These are phyloP conservation scores for Oreotrochilus melanogaster DNA, from an alignment of 2,113 vertebrate species.

Conservation along the genomic window DNA sequence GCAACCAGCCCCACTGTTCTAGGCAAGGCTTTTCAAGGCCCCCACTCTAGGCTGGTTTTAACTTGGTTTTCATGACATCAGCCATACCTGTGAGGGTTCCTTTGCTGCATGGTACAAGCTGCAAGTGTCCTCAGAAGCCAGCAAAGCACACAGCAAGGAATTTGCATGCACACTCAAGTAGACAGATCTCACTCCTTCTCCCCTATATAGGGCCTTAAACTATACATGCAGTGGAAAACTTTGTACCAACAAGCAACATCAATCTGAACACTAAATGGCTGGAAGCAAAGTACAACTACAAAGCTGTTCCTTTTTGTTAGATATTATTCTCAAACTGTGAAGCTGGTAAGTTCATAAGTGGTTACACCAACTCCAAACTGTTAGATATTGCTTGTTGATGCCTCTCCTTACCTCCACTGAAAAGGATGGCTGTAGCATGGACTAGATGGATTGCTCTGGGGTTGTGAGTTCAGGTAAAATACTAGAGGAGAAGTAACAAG, in stretches of 20 bases:
- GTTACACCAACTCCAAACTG: slow-evolving; percentile 7
- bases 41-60: background rate
- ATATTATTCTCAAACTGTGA: background rate
- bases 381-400: slow-evolving; percentile 6
- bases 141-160: background rate
- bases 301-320: background rate
- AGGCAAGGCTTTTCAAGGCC: background rate
- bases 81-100: background rate
- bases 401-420: slow-evolving; percentile 92
- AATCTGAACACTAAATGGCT: background rate
- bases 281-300: background rate
- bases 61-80: background rate
- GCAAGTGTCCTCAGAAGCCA: background rate
- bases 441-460: slow-evolving; percentile 81
- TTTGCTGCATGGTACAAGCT: accelerated
- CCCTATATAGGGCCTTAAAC: background rate
- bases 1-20: background rate
- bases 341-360: background rate
- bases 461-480: slow-evolving; percentile 79
- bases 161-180: background rate
- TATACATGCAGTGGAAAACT: background rate
- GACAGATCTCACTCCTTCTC: background rate
- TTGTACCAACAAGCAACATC: background rate
- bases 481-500: slow-evolving; percentile 85
- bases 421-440: slow-evolving; percentile 84